Evolutionary conservation across 37 sponge, comb jelly and placozoan genomes (phyloP).

Genomic region (Cliona cf. orientalis): DNA sequence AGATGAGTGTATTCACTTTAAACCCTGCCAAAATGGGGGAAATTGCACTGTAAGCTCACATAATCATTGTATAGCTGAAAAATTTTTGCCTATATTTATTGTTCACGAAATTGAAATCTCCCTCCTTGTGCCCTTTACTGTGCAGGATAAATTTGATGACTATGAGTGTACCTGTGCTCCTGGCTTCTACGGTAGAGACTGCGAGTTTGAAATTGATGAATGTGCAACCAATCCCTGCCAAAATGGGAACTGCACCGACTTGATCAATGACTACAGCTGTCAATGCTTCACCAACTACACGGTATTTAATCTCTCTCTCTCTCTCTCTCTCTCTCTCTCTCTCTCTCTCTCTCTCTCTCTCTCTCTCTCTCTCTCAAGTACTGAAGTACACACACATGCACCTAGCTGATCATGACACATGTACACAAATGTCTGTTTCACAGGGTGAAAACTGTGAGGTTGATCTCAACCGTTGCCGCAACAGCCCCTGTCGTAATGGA

Average conservation of each 20-base stretch:
- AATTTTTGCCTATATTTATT: no score
- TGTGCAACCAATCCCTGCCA: background rate
- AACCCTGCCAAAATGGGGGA: no score
- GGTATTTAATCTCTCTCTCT: background rate
- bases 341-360: no score
- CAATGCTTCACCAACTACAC: background rate
- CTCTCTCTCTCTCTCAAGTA: no score
- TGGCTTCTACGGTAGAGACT: background rate
- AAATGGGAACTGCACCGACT: background rate
- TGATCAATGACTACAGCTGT: background rate
- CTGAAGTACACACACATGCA: background rate
- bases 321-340: no score
- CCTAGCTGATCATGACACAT: background rate
- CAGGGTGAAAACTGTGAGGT: slow-evolving; percentile 6
- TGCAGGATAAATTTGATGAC: background rate
- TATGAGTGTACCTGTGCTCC: background rate
- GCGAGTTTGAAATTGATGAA: background rate
- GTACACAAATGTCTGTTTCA: background rate
- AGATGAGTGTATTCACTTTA: no score
- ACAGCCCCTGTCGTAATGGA: slow-evolving; percentile 1
- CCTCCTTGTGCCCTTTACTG: no score
- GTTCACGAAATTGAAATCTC: no score
- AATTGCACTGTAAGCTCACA: no score
- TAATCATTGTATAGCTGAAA: no score
- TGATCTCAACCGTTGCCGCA: background rate